Percentiles rank a stretch among this genome's conserved stretches.
phyloP scores from a whole-genome alignment of 1,140 invertebrate species.

The Drosophila truncata region DNA sequence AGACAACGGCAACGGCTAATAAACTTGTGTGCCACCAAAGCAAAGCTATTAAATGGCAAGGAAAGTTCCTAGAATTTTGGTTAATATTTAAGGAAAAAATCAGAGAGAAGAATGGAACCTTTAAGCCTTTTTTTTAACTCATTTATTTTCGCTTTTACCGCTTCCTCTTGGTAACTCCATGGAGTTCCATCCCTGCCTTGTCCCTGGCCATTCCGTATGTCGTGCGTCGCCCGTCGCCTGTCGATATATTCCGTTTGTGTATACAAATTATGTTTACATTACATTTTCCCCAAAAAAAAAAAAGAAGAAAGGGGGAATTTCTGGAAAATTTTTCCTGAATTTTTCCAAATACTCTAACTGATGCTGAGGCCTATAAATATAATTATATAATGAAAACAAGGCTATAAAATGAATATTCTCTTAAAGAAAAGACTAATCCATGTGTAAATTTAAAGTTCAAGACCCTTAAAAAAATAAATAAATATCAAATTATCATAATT shows the following conservation, averaged over 20 bases:
- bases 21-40: background rate
- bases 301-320: background rate
- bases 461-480: background rate
- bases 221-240: slow-evolving; percentile 39
- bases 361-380: background rate
- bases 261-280: slow-evolving; percentile 47
- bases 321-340: background rate
- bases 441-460: no score
- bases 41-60: no score
- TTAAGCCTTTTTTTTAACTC: background rate
- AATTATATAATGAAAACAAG: background rate
- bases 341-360: slow-evolving; percentile 28
- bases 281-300: slow-evolving; percentile 22
- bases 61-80: background rate
- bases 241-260: slow-evolving; percentile 49
- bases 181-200: background rate
- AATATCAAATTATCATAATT: background rate
- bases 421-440: no score
- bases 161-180: background rate
- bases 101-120: no score
- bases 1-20: slow-evolving; percentile 32
- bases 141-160: background rate
- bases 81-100: background rate
- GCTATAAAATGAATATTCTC: background rate
- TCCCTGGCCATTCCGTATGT: slow-evolving; percentile 21